Percentiles rank a stretch among this genome's conserved stretches.
phyloP scores from a whole-genome alignment of 2,888 invertebrate species.

The Doris montereyensis region DNA sequence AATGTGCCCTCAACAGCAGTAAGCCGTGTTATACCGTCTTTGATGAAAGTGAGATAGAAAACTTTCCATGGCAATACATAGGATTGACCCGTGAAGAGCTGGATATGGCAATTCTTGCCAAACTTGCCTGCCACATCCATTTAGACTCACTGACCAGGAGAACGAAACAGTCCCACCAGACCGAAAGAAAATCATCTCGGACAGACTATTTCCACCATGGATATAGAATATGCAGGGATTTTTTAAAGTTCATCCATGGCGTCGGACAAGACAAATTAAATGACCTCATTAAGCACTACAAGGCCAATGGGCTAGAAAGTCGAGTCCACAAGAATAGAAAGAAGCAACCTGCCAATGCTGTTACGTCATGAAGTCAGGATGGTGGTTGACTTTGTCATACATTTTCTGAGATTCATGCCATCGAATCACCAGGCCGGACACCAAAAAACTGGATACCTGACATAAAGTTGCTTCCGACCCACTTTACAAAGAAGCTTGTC shows the following conservation, averaged over 20 bases:
- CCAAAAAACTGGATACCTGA: conserved; percentile 13
- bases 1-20: neutral
- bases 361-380: conserved; percentile 28
- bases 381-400: conserved; percentile 36
- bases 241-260: conserved; percentile 2
- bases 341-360: neutral
- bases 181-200: neutral
- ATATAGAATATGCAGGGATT: neutral
- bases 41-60: neutral
- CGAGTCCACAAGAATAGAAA: conserved; percentile 5
- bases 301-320: conserved; percentile 27
- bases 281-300: conserved; percentile 23
- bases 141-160: neutral
- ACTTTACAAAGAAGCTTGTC: neutral
- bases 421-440: conserved; percentile 38
- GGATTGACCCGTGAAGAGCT: neutral
- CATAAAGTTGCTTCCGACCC: neutral
- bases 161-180: neutral
- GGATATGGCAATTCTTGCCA: conserved; percentile 20
- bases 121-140: conserved; percentile 4
- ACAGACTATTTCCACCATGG: conserved; percentile 10
- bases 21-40: neutral
- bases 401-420: conserved; percentile 42
- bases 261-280: conserved; percentile 12
- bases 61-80: neutral